Percentiles rank a stretch among this genome's conserved stretches.
Evolutionary conservation across 2,113 vertebrate species (phyloP).

Genomic region (Anser brachyrhynchus): DNA sequence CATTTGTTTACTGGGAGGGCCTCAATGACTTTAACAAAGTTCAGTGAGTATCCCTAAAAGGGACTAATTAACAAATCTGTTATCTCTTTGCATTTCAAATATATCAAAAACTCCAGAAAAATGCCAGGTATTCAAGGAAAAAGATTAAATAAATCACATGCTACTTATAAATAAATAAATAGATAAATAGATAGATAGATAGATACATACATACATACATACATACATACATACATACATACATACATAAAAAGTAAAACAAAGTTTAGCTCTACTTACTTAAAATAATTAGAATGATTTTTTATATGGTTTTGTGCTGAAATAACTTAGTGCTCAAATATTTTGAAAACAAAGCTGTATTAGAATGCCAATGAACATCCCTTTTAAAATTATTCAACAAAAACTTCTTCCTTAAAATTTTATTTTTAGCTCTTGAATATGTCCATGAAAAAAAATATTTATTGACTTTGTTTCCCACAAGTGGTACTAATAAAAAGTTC

Average conservation of each 20-base stretch:
- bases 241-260: too few relatives aligned
- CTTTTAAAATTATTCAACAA: neutral
- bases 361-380: neutral
- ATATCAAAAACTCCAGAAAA: neutral
- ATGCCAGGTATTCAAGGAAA: neutral
- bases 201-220: too few relatives aligned
- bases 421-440: neutral
- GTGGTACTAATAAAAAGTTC: neutral
- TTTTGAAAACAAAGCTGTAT: neutral
- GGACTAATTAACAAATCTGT: neutral
- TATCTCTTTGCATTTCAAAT: neutral
- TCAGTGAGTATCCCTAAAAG: neutral
- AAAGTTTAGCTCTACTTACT: neutral
- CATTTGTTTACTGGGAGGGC: neutral
- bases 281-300: neutral
- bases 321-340: neutral
- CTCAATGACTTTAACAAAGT: neutral
- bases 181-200: too few relatives aligned
- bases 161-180: neutral
- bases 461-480: neutral
- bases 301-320: neutral
- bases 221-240: too few relatives aligned
- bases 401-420: neutral
- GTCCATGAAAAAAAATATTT: neutral
- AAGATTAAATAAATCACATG: neutral